Evolutionary conservation across 2,888 invertebrate species (phyloP), one percentile per base, ranked within the genome.

Genomic region (Rapana venosa): DNA sequence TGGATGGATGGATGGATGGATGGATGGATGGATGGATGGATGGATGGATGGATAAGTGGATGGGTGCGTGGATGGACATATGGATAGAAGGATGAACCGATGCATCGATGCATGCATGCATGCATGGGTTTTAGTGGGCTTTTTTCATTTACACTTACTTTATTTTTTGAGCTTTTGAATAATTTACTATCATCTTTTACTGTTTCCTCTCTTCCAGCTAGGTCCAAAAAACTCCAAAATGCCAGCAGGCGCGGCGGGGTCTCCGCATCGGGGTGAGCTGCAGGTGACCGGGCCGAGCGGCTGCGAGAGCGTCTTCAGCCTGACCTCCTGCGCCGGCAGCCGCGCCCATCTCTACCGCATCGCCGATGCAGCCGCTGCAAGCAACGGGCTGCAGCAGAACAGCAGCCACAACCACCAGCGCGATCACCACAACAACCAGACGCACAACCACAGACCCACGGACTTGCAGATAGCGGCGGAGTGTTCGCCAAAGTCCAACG

Each of bases 271-370:
- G 0, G n/a, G 74, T 8, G n/a, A n/a, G 22, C 74, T 91, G 87
- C 81, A 91, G 58, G 91, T 91, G 56, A 91, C 91, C 70, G 70
- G 88, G 13, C 91, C 91, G 17, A 88, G 77, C 47, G 79, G 86
- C 20, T 90, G 88, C 17, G 81, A 90, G 88, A 91, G 87, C 83
- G 90, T 91, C 81, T 91, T 91, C 90, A 91, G 91, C 58, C 91
- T 91, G 74, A 91, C 91, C 22, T 90, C 90, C 30, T 88, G 90
- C 36, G 88, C 88, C 35, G 91, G 91, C 6, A 91, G 87, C 36
- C 61, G 91, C 5, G 88, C 88, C 0, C 90, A 91, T 13, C 86
- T 90, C 47, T 86, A 90, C 77, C 66, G 86, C 35, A 66, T 85
- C 35, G 88, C 83, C 22, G 90, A 58, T 26, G 87, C n/a, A 47